phyloP scores from a whole-genome alignment of 2,113 vertebrate genomes.

The Bubo scandiacus region DNA sequence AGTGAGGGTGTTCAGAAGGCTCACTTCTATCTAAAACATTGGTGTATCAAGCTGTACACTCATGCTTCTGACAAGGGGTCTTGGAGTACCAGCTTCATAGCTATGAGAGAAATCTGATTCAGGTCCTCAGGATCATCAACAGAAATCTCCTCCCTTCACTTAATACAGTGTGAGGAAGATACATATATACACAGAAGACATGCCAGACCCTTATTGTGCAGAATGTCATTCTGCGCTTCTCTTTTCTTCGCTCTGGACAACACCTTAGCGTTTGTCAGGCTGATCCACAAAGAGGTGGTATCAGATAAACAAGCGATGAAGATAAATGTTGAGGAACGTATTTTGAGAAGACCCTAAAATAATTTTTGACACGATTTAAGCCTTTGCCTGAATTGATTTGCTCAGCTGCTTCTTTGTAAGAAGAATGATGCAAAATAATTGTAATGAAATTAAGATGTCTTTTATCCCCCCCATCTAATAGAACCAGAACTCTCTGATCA shows the following conservation, averaged over 20 bases:
- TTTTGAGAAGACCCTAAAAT: not conserved
- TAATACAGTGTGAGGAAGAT: not conserved
- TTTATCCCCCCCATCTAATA: not conserved
- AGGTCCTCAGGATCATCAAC: not conserved
- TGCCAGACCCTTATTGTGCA: not conserved
- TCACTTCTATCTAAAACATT: not conserved
- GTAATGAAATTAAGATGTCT: fast-evolving
- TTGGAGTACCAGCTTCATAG: not conserved
- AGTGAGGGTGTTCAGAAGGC: not conserved
- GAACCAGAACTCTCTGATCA: not conserved
- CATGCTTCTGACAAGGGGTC: not conserved
- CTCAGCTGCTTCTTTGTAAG: not conserved
- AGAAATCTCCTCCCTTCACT: not conserved
- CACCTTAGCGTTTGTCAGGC: not conserved
- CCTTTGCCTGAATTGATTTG: not conserved
- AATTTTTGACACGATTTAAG: not conserved
- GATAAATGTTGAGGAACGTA: not conserved
- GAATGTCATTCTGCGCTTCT: not conserved
- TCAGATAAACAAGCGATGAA: not conserved
- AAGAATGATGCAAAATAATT: not conserved
- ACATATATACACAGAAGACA: not conserved
- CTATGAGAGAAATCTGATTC: not conserved
- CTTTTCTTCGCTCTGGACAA: not conserved
- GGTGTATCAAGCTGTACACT: not conserved
- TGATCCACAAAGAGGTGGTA: not conserved